phyloP scores from a whole-genome alignment of 2,888 invertebrate species.

The Cerastoderma edule region DNA sequence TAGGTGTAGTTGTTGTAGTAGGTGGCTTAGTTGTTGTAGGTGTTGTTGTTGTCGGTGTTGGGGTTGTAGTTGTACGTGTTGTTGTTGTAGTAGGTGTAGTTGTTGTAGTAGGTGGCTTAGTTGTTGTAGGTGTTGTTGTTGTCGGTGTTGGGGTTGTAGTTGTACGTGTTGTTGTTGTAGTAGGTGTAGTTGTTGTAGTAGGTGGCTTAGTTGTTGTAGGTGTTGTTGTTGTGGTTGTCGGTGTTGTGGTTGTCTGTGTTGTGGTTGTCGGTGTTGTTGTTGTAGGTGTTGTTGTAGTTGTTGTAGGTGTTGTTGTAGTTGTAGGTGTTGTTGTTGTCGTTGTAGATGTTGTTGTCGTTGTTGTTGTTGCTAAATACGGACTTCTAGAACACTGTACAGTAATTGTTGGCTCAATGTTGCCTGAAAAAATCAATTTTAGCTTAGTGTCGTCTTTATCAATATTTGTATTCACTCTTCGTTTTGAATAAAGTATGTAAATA shows the following conservation, averaged over 20 bases:
- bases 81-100: constrained; percentile 9
- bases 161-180: background rate
- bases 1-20: background rate
- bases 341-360: background rate
- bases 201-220: background rate
- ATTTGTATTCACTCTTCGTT: too few relatives aligned
- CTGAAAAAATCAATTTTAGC: background rate
- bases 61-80: background rate
- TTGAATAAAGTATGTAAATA: too few relatives aligned
- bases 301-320: background rate
- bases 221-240: constrained; percentile 1
- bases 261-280: background rate
- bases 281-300: background rate
- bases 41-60: background rate
- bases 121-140: background rate
- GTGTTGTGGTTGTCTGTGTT: background rate
- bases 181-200: background rate
- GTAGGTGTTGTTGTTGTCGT: background rate
- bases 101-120: background rate
- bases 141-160: background rate
- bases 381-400: constrained; percentile 2
- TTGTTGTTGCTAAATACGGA: constrained; percentile 20
- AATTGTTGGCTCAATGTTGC: constrained; percentile 11
- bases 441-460: too few relatives aligned
- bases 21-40: too few relatives aligned